Evolutionary conservation across 2,113 vertebrate species (phyloP).

Genomic region (Eurypyga helias): DNA sequence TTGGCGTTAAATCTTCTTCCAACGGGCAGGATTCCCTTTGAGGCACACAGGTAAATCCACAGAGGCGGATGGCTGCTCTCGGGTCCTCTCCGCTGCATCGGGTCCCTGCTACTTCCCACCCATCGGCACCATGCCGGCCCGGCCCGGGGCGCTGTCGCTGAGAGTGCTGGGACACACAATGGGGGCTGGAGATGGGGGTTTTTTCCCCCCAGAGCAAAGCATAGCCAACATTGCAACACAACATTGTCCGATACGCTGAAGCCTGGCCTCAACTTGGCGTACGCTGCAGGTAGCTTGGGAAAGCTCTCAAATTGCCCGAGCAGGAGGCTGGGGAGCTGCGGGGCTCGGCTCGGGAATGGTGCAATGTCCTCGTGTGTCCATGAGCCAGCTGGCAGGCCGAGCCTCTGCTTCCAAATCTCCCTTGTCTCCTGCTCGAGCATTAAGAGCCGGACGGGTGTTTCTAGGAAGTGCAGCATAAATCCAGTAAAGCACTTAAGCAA

Average conservation of each 20-base stretch:
- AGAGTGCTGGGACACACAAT: fast-evolving
- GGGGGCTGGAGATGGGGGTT: not conserved
- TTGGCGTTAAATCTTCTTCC: not conserved
- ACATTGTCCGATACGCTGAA: fast-evolving
- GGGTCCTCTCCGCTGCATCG: not conserved
- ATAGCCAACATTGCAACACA: not conserved
- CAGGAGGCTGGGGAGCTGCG: not conserved
- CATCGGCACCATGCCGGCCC: not conserved
- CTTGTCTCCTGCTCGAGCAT: not conserved
- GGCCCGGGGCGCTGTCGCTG: fast-evolving
- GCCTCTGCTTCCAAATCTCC: not conserved
- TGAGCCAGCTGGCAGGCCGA: not conserved
- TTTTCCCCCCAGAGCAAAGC: not conserved
- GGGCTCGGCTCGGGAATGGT: fast-evolving
- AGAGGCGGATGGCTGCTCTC: not conserved
- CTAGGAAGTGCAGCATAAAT: not conserved
- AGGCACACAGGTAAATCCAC: not conserved
- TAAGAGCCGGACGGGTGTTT: not conserved
- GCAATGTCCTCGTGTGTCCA: fast-evolving
- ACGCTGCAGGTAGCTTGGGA: not conserved
- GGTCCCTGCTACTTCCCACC: not conserved
- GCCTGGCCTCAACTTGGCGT: not conserved
- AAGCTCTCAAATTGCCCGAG: not conserved
- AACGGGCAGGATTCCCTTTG: not conserved
- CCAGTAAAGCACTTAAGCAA: not conserved